Conservation (phyloP, 2,888 invertebrate genomes). For the Oscheius sp. region DNA sequence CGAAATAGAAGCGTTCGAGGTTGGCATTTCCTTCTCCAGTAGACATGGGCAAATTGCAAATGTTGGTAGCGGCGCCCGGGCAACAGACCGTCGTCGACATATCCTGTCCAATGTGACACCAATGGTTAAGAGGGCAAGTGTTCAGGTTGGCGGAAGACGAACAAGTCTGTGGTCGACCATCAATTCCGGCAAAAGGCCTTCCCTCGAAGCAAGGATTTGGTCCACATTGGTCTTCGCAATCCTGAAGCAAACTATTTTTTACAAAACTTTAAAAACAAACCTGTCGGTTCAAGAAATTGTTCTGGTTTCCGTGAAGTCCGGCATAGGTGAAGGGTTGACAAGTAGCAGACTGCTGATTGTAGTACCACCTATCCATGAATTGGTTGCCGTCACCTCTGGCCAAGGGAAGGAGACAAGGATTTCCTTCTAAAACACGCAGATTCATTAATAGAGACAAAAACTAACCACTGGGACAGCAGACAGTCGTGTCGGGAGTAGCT, state of each 20-base stretch:
- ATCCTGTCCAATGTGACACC: constrained; percentile 72
- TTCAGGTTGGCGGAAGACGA: constrained; percentile 68
- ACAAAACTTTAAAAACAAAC: constrained; percentile 21
- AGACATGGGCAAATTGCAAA: constrained; percentile 71
- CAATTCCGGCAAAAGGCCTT: constrained; percentile 68
- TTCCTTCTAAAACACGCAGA: constrained; percentile 48
- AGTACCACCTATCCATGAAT: constrained; percentile 66
- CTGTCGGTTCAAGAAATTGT: constrained; percentile 69
- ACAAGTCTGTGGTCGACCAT: constrained; percentile 70
- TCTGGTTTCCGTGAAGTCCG: constrained; percentile 70
- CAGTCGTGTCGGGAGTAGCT: constrained; percentile 62
- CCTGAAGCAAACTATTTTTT: constrained; percentile 15
- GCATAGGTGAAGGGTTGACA: constrained; percentile 70
- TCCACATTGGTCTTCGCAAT: constrained; percentile 65
- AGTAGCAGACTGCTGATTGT: constrained; percentile 61
- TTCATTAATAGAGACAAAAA: not conserved
- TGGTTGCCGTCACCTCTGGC: constrained; percentile 61
- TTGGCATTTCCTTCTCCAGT: constrained; percentile 71
- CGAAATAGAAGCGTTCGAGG: constrained; percentile 70
- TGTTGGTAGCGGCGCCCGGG: constrained; percentile 67
- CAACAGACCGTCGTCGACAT: constrained; percentile 71
- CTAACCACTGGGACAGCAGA: constrained; percentile 69
- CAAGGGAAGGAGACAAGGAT: constrained; percentile 61
- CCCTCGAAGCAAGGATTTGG: constrained; percentile 69
- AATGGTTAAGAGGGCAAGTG: constrained; percentile 69